These are phyloP conservation scores for Melolontha melolontha DNA, from an alignment of 2,888 invertebrate genomes.

Conservation along the genomic window DNA sequence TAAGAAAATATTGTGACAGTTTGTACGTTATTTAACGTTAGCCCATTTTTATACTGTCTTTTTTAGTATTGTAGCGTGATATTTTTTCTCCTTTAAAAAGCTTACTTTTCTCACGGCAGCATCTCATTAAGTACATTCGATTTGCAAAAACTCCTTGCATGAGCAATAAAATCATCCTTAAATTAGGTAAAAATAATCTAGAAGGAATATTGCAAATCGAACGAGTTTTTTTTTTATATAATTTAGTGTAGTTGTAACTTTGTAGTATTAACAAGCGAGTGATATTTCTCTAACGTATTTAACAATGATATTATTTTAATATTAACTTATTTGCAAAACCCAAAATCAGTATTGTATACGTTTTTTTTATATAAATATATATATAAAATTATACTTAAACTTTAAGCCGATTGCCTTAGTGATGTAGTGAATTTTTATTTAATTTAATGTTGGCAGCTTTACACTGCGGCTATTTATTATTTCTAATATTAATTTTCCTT, in stretches of 20 bases:
- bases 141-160: neutral
- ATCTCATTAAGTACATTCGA: constrained; percentile 13
- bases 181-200: constrained; percentile 25
- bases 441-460: constrained; percentile 53
- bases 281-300: constrained; percentile 61
- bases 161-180: constrained; percentile 13
- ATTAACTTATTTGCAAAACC: constrained; percentile 59
- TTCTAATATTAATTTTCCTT: neutral
- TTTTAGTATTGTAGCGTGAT: constrained; percentile 48
- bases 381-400: constrained; percentile 44
- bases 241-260: constrained; percentile 55
- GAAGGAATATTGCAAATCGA: too few relatives aligned
- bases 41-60: constrained; percentile 21
- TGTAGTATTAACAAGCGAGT: constrained; percentile 65
- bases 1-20: constrained; percentile 1
- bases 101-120: constrained; percentile 5
- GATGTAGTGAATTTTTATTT: constrained; percentile 46
- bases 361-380: constrained; percentile 54
- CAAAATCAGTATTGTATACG: constrained; percentile 66
- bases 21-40: constrained; percentile 50
- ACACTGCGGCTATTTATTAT: constrained; percentile 48
- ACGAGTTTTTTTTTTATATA: constrained; percentile 48
- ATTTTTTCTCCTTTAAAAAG: constrained; percentile 41
- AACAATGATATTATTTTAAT: constrained; percentile 49
- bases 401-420: constrained; percentile 52